Conservation (phyloP, 2,888 invertebrate species). For the Catocala nupta region DNA sequence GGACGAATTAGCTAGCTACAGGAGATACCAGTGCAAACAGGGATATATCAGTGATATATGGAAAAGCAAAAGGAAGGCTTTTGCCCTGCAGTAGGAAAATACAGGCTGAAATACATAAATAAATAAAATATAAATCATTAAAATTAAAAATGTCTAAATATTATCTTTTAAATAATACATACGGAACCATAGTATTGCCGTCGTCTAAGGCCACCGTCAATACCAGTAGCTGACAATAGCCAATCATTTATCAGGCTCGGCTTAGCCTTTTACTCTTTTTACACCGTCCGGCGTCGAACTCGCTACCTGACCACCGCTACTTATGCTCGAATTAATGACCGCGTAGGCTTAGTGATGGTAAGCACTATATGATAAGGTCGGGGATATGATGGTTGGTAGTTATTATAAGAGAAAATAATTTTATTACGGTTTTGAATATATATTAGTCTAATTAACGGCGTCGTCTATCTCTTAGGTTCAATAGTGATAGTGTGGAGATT, state of each 20-base stretch:
- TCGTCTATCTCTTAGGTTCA: too few species aligned
- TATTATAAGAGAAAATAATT: constrained; percentile 29
- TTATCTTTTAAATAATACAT: constrained; percentile 6
- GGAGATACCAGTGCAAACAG: too few species aligned
- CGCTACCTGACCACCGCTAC: constrained; percentile 57
- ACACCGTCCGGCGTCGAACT: constrained; percentile 48
- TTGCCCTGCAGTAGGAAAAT: too few species aligned
- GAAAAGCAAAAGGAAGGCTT: too few species aligned
- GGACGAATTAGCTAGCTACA: too few species aligned
- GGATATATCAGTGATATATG: too few species aligned
- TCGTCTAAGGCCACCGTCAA: constrained; percentile 42
- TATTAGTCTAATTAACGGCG: not conserved
- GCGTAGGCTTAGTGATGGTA: constrained; percentile 43
- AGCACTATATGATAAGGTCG: constrained; percentile 49
- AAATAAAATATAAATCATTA: too few species aligned
- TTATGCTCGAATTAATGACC: constrained; percentile 55
- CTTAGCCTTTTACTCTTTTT: constrained; percentile 51
- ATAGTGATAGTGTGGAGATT: too few species aligned
- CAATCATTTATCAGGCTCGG: constrained; percentile 62
- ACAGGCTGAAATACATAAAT: too few species aligned
- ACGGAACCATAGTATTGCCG: constrained; percentile 39
- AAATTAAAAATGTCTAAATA: too few species aligned
- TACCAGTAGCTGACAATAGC: constrained; percentile 62
- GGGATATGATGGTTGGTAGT: constrained; percentile 44
- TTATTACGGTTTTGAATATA: not conserved